These are phyloP conservation scores for Limnodromus scolopaceus DNA, from an alignment of 2,797 vertebrate genomes.

Conservation along the genomic window DNA sequence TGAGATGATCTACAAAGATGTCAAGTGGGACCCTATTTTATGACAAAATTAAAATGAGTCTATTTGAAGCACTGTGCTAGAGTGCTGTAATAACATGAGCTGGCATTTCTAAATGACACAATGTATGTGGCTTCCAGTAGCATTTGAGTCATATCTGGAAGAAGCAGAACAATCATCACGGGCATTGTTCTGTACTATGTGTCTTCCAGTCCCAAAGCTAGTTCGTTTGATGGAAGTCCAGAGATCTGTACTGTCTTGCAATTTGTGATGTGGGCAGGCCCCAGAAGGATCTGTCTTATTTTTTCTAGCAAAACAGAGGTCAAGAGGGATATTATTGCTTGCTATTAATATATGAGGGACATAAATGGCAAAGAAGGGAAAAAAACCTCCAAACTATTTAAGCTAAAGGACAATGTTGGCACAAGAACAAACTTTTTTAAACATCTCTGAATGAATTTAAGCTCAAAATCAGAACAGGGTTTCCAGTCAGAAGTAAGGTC, in stretches of 20 bases:
- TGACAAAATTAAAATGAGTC: not conserved
- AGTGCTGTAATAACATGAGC: not conserved
- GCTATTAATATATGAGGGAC: not conserved
- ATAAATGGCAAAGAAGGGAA: not conserved
- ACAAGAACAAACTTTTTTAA: not conserved
- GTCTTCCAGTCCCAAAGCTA: not conserved
- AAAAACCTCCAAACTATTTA: not conserved
- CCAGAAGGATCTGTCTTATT: not conserved
- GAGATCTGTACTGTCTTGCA: not conserved
- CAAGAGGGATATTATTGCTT: not conserved
- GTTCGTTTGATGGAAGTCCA: not conserved
- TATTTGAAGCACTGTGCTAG: not conserved
- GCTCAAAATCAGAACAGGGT: not conserved
- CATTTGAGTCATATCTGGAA: not conserved
- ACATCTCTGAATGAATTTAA: not conserved
- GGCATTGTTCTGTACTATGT: not conserved
- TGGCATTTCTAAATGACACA: constrained; percentile 14
- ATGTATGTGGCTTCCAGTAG: not conserved
- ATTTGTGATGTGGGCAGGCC: not conserved
- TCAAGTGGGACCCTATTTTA: not conserved
- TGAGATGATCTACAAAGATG: not conserved
- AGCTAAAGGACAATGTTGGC: not conserved
- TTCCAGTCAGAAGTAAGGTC: not conserved
- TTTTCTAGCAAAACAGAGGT: not conserved
- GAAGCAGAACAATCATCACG: not conserved